Conservation (phyloP, 2,888 invertebrate species). For the Bembecia ichneumoniformis region DNA sequence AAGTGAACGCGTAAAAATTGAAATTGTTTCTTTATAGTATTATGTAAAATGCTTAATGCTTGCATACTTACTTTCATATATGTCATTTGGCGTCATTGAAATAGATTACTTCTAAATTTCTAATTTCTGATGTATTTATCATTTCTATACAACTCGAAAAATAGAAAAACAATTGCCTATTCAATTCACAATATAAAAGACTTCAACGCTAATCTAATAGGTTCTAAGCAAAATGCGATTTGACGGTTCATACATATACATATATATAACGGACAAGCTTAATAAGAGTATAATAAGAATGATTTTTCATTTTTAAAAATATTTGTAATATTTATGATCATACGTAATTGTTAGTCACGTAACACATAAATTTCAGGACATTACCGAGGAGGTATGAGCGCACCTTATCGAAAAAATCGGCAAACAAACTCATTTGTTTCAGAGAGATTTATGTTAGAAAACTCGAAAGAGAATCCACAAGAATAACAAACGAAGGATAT, state of each 20-base stretch:
- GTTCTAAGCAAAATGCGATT: slow-evolving; percentile 3
- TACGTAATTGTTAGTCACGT: background rate
- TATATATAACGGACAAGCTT: no score
- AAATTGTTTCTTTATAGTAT: no score
- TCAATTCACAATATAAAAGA: background rate
- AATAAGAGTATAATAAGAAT: no score
- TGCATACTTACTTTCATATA: no score
- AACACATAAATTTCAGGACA: background rate
- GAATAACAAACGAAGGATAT: background rate
- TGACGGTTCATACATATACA: background rate
- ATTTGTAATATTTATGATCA: no score
- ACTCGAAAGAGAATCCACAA: background rate
- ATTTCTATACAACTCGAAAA: no score
- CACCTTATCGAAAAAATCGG: background rate
- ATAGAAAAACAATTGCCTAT: background rate
- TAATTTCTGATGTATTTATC: no score
- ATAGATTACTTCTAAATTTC: no score
- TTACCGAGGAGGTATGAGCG: background rate
- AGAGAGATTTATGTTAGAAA: slow-evolving; percentile 2
- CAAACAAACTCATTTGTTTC: background rate
- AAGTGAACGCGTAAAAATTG: background rate
- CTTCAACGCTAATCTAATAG: background rate
- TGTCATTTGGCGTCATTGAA: no score
- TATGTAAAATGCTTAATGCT: no score
- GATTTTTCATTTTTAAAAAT: no score